Evolutionary conservation across 2,888 invertebrate genomes (phyloP), one percentile per base, ranked within the genome.

Genomic region (Sarcophaga caerulescens): DNA sequence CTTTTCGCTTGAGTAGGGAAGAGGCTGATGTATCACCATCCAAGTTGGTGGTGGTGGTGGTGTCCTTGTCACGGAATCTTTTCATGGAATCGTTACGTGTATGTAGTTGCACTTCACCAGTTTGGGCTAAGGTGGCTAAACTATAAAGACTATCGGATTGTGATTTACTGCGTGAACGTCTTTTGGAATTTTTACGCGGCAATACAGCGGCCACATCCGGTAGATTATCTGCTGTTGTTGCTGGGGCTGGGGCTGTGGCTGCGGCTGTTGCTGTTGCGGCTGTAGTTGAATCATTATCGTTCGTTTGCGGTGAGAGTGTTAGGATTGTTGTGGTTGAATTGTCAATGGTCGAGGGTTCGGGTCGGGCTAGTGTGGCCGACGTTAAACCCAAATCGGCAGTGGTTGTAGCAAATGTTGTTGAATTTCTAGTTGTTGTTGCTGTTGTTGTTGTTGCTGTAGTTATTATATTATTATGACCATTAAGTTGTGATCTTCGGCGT

Each of bases 141-240:
- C 91, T 92, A 69, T 91, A 92, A 69, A 93, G 92, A 85, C 92
- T 91, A 63, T 90, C 89, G 69, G 88, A 90, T 75, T 87, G 89
- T 62, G 89, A 82, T 84, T 87, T 87, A 23, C 83, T 89, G 45
- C 88, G 89, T 71, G 71, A 78, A 47, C 81, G 81, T 11, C 85
- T 77, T 74, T 81, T 85, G 14, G 82, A 84, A 66, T 82, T 84
- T 25, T 63, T 75, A 10, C 85, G 87, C 14, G 87, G 84, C 62
- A 85, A 78, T 17, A 82, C 87, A 57, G 83, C 88, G 11, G 88
- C 88, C 81, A 89, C 88, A 87, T 88, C 69, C 63, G 88, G 85
- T 65, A 88, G 65, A 80, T 84, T 84, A 52, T 86, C 65, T 52
- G 52, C 5, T 12, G 52, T 17, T 14, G 52, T 17, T 35, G 35